Base-by-base conservation (phyloP, 1,140 invertebrate species). In the Ceratitis capitata region DNA sequence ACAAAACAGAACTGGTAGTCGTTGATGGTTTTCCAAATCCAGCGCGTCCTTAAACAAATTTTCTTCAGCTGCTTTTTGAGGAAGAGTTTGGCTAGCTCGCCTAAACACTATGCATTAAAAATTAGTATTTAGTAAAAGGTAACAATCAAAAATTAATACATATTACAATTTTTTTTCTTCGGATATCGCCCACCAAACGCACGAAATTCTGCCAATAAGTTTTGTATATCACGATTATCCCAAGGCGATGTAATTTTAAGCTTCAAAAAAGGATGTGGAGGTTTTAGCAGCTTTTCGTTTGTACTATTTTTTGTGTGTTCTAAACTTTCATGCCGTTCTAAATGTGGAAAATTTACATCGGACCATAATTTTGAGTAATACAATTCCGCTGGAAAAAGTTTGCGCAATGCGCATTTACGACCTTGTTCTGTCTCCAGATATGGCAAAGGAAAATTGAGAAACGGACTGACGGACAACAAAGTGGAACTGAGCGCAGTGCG, bases 371-470 rank as follows among this genome's bases (percentile, higher is more conserved):
- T 89, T 1, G 97, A 97, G 92, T 94, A 96, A 90, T 95, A 98
- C 14, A 98, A 94, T 86, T 97, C 95, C 26, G 94, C 93, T 0
- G 96, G 95, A 88, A 98, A 97, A 89, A 95, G 98, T 29, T 92
- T 93, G 12, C 97, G 92, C 2, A 98, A 90, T 29, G 94, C 92
- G 91, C 97, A 98, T 85, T 95, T 95, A 35, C 95, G 93, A 0
- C 98, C 97, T 2, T 92, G 92, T 88, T 97, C 96, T 0, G 97
- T 98, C 92, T 98, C 97, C 85, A 99, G 91, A 92, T 96, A 99
- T 0, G 98, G 98, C 58, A 98, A 93, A 0, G 95, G 94, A 88
- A 97, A 96, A 85, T 95, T 95, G 1, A 98, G 93, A 92, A 96
- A 97, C 0, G 98, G 98, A 0, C 98, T 99, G 86, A 96, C 94